Evolutionary conservation across 2,888 invertebrate genomes (phyloP).

Genomic region (Tinea pellionella): DNA sequence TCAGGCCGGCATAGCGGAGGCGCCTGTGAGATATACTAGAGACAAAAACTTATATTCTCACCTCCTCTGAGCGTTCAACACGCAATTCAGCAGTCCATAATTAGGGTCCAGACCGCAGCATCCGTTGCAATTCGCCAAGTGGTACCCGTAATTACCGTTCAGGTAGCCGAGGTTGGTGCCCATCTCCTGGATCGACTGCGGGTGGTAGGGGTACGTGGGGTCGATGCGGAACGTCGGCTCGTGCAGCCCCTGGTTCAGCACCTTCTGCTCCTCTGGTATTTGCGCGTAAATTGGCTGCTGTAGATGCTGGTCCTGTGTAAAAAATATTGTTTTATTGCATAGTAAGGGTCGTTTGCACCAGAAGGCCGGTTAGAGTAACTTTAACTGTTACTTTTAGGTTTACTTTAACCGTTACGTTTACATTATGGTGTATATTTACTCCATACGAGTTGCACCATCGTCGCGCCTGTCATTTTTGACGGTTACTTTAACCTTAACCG

Average conservation of each 20-base stretch:
- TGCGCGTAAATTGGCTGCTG: conserved; percentile 32
- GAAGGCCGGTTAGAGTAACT: too few relatives aligned
- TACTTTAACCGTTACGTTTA: too few relatives aligned
- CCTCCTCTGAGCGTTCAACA: neutral
- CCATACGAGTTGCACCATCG: too few relatives aligned
- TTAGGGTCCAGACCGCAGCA: neutral
- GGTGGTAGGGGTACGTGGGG: conserved; percentile 57
- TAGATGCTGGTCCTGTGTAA: conserved; percentile 31
- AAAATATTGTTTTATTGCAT: too few relatives aligned
- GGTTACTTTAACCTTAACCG: too few relatives aligned
- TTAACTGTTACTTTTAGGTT: too few relatives aligned
- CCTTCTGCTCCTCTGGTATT: neutral
- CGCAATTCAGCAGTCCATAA: neutral
- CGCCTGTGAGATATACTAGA: too few relatives aligned
- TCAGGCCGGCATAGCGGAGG: too few relatives aligned
- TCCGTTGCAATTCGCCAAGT: conserved; percentile 1
- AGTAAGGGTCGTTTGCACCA: too few relatives aligned
- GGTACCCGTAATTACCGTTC: neutral
- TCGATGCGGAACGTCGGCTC: conserved; percentile 56
- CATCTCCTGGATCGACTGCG: conserved; percentile 37
- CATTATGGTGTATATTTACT: too few relatives aligned
- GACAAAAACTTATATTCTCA: neutral
- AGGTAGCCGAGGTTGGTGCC: conserved; percentile 13
- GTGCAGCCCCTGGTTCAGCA: conserved; percentile 20
- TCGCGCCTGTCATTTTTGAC: too few relatives aligned